phyloP scores from a whole-genome alignment of 2,797 vertebrate genomes.

The Spatula versicolor region DNA sequence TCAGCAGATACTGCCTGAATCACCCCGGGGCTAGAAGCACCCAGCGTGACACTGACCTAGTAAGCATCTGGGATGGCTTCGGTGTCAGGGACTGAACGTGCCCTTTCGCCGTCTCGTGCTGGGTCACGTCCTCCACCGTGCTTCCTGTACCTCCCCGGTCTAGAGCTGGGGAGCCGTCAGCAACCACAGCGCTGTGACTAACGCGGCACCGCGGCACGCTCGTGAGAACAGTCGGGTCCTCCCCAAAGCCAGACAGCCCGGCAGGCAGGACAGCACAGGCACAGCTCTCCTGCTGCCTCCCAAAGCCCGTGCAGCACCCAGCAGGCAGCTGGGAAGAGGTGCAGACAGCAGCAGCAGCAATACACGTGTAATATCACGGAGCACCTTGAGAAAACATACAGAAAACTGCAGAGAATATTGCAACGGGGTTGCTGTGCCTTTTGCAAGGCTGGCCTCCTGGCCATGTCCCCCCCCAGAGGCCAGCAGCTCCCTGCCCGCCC shows the following conservation, averaged over 20 bases:
- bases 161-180: neutral
- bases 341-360: neutral
- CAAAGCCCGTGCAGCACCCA: neutral
- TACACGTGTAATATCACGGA: neutral
- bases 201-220: accelerated
- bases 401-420: neutral
- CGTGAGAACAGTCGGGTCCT: neutral
- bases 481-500: neutral
- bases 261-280: neutral
- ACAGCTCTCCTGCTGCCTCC: neutral
- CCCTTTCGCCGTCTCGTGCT: neutral
- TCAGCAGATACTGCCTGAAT: neutral
- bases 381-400: neutral
- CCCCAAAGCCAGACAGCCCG: neutral
- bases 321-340: neutral
- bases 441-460: neutral
- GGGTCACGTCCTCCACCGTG: neutral
- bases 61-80: neutral
- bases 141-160: neutral
- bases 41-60: neutral
- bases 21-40: neutral
- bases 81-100: neutral
- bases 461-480: neutral
- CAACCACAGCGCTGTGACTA: neutral
- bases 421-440: neutral